Evolutionary conservation across 2,797 vertebrate species (phyloP), one percentile per base, ranked within the genome.

Genomic region (Coregonus ussuriensis): DNA sequence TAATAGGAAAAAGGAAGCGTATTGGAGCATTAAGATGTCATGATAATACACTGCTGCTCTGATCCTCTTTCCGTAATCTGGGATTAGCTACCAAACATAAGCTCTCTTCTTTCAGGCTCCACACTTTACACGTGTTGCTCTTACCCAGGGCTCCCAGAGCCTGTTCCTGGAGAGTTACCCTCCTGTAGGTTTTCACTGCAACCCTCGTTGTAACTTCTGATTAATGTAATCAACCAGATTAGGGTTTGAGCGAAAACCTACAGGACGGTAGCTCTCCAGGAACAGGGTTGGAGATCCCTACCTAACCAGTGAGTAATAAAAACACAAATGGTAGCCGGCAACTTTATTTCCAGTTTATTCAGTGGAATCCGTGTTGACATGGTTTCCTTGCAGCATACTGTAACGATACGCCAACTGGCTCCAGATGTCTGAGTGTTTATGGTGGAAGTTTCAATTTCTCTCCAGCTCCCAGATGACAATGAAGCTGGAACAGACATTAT

Each of bases 371-470:
- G 73, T 25, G 78, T 52, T 75, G 15, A 75, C n/a, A 73, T 69
- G 3, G 4, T 72, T 73, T 71, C 59, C 9, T 18, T 54, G 25
- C 72, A 51, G 71, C 67, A 56, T 70, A 4, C 54, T 56, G 4
- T n/a, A 82, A 63, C 29, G 59, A 52, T 29, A 14, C 21, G 66
- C 41, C 78, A 62, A 87, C 80, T n/a, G 51, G 63, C 71, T 83
- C 79, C 85, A 89, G 82, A 87, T 89, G 85, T 80, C 41, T 21
- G 41, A 1, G 29, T 37, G 56, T 37, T 33, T 65, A n/a, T 56
- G 74, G 73, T 37, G 37, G 67, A 62, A 13, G 18, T 52, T 68
- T 47, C 35, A 21, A 1, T 59, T 25, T 70, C 68, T 35, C 41
- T 68, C 7, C 59, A 37, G 74, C 18, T 47, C 80, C 72, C 82